Base-by-base conservation (phyloP, 2,113 vertebrate species). In the Amazona vittata region DNA sequence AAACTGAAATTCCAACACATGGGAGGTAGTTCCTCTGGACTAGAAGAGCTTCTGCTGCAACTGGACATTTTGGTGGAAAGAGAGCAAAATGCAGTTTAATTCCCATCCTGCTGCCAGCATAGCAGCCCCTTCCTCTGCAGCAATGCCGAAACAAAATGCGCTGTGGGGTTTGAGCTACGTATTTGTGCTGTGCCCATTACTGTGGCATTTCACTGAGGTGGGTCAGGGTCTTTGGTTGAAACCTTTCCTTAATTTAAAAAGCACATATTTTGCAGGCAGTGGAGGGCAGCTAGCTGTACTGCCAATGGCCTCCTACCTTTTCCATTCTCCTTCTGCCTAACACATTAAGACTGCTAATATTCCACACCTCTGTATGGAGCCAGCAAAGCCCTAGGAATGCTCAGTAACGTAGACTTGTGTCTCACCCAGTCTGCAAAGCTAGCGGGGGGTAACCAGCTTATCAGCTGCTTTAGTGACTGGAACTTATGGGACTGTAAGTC, bases 321-420 rank as follows among this genome's bases (percentile, higher is more conserved):
- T 63, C 78, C 1, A 3, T 63, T 6, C 11, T 83, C n/a, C 31
- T 86, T 1, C 47, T 87, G 73, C 60, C 21, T 60, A 68, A 37
- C 39, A 16, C 44, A 75, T 63, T 78, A 79, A 41, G 13, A 83
- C 3, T 31, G 57, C 67, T 60, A 0, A 21, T 47, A 4, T 70
- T 83, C 31, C 67, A 60, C 50, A 33, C 11, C 55, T 88, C 7
- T 0, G 24, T 28, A 5, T 5, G 21, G 47, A 78, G 59, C 70
- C 63, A 52, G 70, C 68, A 63, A 6, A 70, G 68, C 68, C 80
- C 77, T 86, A 41, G 25, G 29, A 84, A 50, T 65, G 69, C 49
- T 90, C 65, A 7, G 47, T 26, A 26, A 6, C 0, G 1, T 4
- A 33, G 49, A 55, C 5, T 90, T 33, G 2, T 0, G 4, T 50